Evolutionary conservation across 2,797 vertebrate species (phyloP).

Genomic region (Siniperca obscura): DNA sequence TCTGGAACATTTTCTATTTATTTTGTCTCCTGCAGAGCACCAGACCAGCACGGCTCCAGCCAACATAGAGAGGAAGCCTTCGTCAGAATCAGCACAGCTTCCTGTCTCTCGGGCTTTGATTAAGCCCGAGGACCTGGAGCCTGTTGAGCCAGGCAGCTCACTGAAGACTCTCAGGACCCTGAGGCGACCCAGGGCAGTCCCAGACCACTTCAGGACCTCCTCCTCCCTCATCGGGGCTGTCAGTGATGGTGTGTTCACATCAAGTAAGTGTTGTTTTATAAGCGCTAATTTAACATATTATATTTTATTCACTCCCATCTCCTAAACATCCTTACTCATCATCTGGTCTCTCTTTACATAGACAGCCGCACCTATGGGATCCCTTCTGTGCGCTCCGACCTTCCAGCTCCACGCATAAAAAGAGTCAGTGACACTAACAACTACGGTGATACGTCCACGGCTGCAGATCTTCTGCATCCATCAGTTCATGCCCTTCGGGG

Average conservation of each 20-base stretch:
- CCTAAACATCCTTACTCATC: neutral
- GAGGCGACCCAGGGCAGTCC: constrained; percentile 64
- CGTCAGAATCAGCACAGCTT: constrained; percentile 3
- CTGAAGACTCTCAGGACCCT: constrained; percentile 81
- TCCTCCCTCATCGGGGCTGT: constrained; percentile 85
- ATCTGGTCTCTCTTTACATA: constrained; percentile 50
- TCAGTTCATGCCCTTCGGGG: constrained; percentile 83
- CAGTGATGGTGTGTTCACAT: constrained; percentile 60
- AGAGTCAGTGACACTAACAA: constrained; percentile 85
- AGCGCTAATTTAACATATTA: neutral
- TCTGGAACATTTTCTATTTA: neutral
- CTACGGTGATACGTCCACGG: constrained; percentile 86
- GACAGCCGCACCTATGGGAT: constrained; percentile 83
- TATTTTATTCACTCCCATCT: neutral
- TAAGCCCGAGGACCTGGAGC: constrained; percentile 81
- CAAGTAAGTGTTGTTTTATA: constrained; percentile 77
- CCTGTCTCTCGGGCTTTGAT: constrained; percentile 53
- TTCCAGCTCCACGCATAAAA: constrained; percentile 84
- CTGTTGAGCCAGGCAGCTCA: constrained; percentile 75
- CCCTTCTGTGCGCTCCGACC: constrained; percentile 86
- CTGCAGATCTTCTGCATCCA: constrained; percentile 84
- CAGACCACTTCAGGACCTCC: constrained; percentile 82
- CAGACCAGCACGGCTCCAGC: constrained; percentile 53
- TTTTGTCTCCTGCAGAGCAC: constrained; percentile 64
- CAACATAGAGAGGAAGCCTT: constrained; percentile 21